Percentiles rank a stretch among this genome's conserved stretches.
Conservation (phyloP, 2,113 vertebrate genomes). For the Malurus alboscapulatus region DNA sequence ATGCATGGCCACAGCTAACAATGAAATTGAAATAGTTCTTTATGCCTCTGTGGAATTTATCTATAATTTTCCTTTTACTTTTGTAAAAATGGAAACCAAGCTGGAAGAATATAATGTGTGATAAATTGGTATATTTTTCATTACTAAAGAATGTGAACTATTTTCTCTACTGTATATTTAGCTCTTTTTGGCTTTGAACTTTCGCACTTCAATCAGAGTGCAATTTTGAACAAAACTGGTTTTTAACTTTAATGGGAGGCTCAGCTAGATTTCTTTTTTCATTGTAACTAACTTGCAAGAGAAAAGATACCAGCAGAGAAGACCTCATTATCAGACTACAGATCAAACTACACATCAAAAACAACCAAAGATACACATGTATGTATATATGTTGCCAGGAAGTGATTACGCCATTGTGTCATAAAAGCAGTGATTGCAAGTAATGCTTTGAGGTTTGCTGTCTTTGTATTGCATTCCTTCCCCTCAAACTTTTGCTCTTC, state of each 20-base stretch:
- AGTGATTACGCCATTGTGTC: neutral
- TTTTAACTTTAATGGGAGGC: constrained; percentile 52
- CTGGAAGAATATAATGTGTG: constrained; percentile 37
- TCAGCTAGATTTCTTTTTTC: constrained; percentile 22
- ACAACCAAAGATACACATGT: neutral
- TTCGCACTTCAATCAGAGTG: constrained; percentile 66
- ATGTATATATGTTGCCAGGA: neutral
- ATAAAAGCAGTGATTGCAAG: neutral
- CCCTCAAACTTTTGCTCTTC: neutral
- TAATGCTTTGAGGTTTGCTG: neutral
- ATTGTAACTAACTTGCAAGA: neutral
- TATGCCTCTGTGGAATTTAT: constrained; percentile 26
- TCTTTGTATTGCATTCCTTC: neutral
- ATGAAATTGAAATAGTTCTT: constrained; percentile 25
- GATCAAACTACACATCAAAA: neutral
- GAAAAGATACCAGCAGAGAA: constrained; percentile 23
- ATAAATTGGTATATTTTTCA: constrained; percentile 67
- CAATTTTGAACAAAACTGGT: constrained; percentile 58
- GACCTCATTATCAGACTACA: neutral
- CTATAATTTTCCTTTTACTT: constrained; percentile 44
- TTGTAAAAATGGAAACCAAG: constrained; percentile 56
- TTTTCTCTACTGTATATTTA: constrained; percentile 62
- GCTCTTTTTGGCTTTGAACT: constrained; percentile 63
- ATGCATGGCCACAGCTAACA: neutral
- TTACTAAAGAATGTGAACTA: constrained; percentile 40